Conservation (phyloP, 2,797 vertebrate species). For the Sebastes steindachneri region DNA sequence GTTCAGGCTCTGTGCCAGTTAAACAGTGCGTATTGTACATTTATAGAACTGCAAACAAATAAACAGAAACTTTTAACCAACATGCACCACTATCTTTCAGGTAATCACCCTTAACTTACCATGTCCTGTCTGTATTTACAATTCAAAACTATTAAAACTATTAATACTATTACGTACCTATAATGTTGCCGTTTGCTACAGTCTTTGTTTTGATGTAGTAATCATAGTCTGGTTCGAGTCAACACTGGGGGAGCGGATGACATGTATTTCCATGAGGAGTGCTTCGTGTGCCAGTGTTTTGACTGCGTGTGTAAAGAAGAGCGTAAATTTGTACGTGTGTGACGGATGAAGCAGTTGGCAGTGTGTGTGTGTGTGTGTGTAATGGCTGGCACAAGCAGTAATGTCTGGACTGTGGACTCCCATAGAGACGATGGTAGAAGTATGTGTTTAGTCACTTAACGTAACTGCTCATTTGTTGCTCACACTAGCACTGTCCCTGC, state of each 20-base stretch:
- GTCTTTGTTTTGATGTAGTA: background rate
- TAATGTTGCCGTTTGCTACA: background rate
- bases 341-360: constrained; percentile 44
- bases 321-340: constrained; percentile 47
- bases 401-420: constrained; percentile 75
- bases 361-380: constrained; percentile 25
- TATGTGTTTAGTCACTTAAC: constrained; percentile 87
- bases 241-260: background rate
- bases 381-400: constrained; percentile 59
- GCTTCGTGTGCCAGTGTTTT: constrained; percentile 45
- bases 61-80: background rate
- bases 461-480: constrained; percentile 84
- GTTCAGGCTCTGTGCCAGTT: background rate
- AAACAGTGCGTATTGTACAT: background rate
- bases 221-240: background rate
- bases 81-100: background rate
- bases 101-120: background rate
- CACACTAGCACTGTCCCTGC: constrained; percentile 72
- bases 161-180: background rate
- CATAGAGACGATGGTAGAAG: constrained; percentile 76
- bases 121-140: background rate
- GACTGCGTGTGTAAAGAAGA: constrained; percentile 6
- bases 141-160: background rate
- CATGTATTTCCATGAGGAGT: constrained; percentile 7
- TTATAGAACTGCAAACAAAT: background rate